phyloP scores from a whole-genome alignment of 2,888 invertebrate species.

The Tipula vernalis region DNA sequence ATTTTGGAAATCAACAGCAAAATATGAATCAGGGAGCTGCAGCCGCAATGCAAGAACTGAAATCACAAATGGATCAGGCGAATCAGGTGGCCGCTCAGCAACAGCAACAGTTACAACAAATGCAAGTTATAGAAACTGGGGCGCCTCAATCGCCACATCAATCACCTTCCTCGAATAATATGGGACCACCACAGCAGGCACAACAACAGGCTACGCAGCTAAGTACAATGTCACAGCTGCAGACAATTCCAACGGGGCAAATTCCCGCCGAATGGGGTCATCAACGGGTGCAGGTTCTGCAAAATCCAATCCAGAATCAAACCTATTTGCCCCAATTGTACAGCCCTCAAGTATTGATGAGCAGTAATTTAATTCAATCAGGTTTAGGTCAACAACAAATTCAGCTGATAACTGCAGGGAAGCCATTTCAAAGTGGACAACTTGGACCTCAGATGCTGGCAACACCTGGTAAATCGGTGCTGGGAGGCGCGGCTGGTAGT shows the following conservation, averaged over 20 bases:
- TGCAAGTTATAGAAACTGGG: constrained; percentile 31
- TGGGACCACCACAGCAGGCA: constrained; percentile 33
- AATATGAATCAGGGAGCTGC: constrained; percentile 9
- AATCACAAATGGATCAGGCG: constrained; percentile 29
- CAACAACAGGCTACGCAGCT: constrained; percentile 47
- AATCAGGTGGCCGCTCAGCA: constrained; percentile 36
- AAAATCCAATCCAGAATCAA: constrained; percentile 58
- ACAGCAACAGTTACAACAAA: constrained; percentile 37
- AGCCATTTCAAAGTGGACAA: constrained; percentile 71
- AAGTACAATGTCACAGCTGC: constrained; percentile 65
- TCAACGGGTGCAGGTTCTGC: constrained; percentile 72
- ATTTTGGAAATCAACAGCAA: constrained; percentile 29
- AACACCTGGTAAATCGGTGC: constrained; percentile 50
- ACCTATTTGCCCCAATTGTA: constrained; percentile 70
- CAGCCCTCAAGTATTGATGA: constrained; percentile 65
- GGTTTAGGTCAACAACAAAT: constrained; percentile 34
- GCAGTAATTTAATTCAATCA: constrained; percentile 57
- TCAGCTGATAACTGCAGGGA: constrained; percentile 69
- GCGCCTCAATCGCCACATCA: constrained; percentile 38
- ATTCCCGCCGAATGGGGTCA: constrained; percentile 59
- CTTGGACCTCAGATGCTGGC: constrained; percentile 71
- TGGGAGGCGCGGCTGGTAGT: constrained; percentile 31
- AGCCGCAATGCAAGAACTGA: constrained; percentile 22
- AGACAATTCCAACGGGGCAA: constrained; percentile 46
- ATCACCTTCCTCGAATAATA: constrained; percentile 27